Base-by-base conservation (phyloP, 1,140 invertebrate species). In the Cotesia glomerata region DNA sequence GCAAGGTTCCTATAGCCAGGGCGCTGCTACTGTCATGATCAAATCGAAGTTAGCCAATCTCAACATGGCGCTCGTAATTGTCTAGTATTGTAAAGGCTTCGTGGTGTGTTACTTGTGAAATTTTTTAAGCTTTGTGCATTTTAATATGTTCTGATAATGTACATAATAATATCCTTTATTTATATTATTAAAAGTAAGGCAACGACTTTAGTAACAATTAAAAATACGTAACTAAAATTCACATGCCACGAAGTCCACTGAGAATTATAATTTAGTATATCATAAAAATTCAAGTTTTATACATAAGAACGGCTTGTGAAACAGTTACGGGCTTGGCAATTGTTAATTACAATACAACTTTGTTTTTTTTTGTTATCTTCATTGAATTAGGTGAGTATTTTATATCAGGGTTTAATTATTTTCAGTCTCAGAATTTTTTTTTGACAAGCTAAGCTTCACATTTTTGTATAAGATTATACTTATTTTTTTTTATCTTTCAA, bases 1-100 rank as follows among this genome's bases (percentile, higher is more conserved):
- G 26, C 26, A 26, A 26, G 26, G 26, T 26, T 26, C 26, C 1
- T 26, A 26, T 26, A 45, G 39, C 39, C 39, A 45, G 39, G 39
- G 39, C 52, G 16, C 52, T 54, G 52, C 52, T 54, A 5, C 16
- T 54, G 52, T 14, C 52, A 54, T 54, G 52, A 54, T 14, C 16
- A 14, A 54, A 5, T 7, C 16, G 61, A 35, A 26, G 14, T 49
- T 49, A 35, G 36, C 32, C 58, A 26, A 9, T 68, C 71, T 71
- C 73, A 75, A 75, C 67, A 75, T 75, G 73, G 73, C 73, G 73
- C 52, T 75, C 14, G 64, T 56, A 13, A 65, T 62, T 36, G 65
- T 49, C 36, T 35, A 39, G 26, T 71, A 49, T 14, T 18, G 36
- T 69, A 63, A 64, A 18, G 70, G 14, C 9, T 69, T 34, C 34